Evolutionary conservation across 2,888 invertebrate species (phyloP), one percentile per base, ranked within the genome.

Genomic region (Zonitis immaculata): DNA sequence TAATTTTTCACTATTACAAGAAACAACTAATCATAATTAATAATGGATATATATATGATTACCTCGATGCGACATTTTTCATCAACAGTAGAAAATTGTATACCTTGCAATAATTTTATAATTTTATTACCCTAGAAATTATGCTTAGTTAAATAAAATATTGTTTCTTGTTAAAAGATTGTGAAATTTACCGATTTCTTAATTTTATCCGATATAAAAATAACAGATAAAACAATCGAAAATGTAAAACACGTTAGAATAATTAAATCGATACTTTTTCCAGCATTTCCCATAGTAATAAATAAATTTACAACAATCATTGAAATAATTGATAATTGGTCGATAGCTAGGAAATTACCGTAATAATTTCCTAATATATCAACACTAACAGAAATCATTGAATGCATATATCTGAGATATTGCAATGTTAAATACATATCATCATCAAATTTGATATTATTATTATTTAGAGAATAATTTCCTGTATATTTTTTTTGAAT

Each of bases 31-130:
- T 11, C 12, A 32, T 3, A 6, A 7, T 12, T 20, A 11, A 25
- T 35, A 9, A 51, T n/a, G n/a, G n/a, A n/a, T n/a, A n/a, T n/a
- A n/a, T n/a, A n/a, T n/a, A n/a, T n/a, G 44, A 48, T 59, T 61
- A 67, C 68, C 61, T 69, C 68, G 16, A 49, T 54, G 45, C 61
- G 59, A 43, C 64, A 57, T 52, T 61, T 58, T 27, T 62, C 59
- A 39, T 64, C 59, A 16, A 66, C 42, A n/a, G 53, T 45, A 6
- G 62, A 60, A 8, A 64, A 58, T 22, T 61, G 63, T 25, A 67
- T 59, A 16, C 63, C 65, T 49, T 66, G 64, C 28, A 68, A 55
- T 12, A 66, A 51, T 39, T 65, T 57, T 0, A 66, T 51, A 6
- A 66, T 58, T 46, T 63, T 60, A 6, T 54, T 54, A 12, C 64